A percentile compares a stretch with the other conserved stretches of the same genome.
Conservation (phyloP, 1,140 invertebrate species). For the Cryptotermes secundus region DNA sequence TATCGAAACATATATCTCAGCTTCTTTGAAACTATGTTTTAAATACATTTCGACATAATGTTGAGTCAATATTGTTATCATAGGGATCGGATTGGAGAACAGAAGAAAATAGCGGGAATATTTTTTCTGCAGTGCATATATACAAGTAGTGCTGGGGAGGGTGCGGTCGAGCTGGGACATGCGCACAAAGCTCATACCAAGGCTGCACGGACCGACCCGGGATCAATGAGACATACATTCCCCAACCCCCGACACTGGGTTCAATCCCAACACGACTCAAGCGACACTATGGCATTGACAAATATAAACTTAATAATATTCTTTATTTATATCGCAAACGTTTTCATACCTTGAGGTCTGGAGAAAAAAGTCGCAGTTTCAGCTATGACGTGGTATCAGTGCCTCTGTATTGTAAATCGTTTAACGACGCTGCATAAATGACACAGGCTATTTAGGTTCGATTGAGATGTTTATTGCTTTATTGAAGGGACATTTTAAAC, state of each 20-base stretch:
- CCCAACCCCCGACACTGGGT: neutral
- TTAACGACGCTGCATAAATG: no score
- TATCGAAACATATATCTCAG: no score
- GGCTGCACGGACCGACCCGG: conserved; percentile 3
- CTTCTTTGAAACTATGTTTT: neutral
- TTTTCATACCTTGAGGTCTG: no score
- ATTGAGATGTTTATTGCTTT: no score
- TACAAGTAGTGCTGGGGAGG: neutral
- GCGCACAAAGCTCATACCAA: neutral
- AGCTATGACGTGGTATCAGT: no score
- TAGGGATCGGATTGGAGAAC: neutral
- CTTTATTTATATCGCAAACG: no score
- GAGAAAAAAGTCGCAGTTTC: no score
- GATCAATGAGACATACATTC: conserved; percentile 1
- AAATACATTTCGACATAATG: neutral
- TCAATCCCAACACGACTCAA: neutral
- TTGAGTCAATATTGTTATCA: neutral
- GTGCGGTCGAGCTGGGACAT: neutral
- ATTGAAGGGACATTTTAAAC: no score
- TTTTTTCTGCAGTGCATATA: neutral
- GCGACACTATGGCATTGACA: neutral
- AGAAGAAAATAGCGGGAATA: neutral
- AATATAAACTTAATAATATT: neutral
- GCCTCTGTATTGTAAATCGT: no score
- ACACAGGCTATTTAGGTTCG: no score